Percentiles rank a stretch among this genome's conserved stretches.
These are phyloP conservation scores for Proisotoma minuta DNA, from an alignment of 2,888 invertebrate species.

Conservation along the genomic window DNA sequence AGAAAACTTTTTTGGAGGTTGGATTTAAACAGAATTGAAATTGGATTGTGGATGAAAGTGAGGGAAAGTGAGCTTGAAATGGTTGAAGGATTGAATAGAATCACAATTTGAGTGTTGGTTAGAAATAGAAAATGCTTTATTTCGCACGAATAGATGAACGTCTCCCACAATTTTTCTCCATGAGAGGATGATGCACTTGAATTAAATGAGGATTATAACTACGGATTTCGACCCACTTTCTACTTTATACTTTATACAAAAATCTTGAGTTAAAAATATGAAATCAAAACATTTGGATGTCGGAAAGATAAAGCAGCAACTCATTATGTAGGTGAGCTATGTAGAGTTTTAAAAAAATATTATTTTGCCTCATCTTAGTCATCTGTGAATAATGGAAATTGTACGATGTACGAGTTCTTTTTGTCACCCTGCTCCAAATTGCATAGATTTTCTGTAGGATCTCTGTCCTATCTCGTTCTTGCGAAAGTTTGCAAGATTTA, in stretches of 20 bases:
- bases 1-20: not conserved
- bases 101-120: not conserved
- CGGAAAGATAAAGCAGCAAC: not conserved
- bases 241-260: not conserved
- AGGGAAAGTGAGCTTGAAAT: not conserved
- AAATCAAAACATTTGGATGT: not conserved
- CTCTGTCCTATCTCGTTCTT: not conserved
- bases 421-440: not conserved
- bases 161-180: slow-evolving; percentile 1
- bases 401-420: slow-evolving; percentile 1
- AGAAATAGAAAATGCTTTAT: not conserved
- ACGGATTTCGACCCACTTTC: slow-evolving; percentile 7
- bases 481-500: slow-evolving; percentile 4
- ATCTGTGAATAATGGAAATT: slow-evolving; percentile 1
- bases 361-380: not conserved
- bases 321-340: too few relatives aligned
- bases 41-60: not conserved
- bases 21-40: slow-evolving; percentile 1
- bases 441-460: not conserved
- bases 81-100: not conserved
- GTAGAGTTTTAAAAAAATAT: not conserved
- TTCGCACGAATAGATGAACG: slow-evolving; percentile 12
- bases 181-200: slow-evolving; percentile 13
- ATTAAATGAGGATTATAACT: slow-evolving; percentile 17
- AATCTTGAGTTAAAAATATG: not conserved